Conservation (phyloP, 1,140 invertebrate genomes). For the Drosophila cardini region DNA sequence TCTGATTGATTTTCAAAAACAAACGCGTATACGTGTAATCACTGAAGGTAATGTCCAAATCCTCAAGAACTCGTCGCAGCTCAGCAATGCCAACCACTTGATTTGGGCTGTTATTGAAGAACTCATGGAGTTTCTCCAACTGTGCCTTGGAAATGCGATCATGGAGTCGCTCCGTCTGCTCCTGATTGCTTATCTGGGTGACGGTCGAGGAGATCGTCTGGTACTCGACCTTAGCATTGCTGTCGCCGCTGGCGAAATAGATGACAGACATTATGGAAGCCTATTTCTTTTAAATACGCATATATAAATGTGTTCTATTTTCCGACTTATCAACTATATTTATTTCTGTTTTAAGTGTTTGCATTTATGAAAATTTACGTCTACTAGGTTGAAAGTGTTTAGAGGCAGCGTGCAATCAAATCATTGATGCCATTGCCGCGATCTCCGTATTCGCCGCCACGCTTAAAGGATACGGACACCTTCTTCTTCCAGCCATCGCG, state of each 20-base stretch:
- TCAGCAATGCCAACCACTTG: conserved; percentile 46
- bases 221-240: conserved; percentile 54
- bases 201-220: conserved; percentile 64
- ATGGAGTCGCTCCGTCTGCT: conserved; percentile 65
- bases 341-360: conserved; percentile 37
- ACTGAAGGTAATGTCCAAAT: conserved; percentile 54
- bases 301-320: conserved; percentile 13
- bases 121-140: conserved; percentile 52
- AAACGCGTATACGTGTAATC: conserved; percentile 67
- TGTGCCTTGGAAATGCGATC: conserved; percentile 60
- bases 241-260: conserved; percentile 39
- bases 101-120: conserved; percentile 27
- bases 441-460: conserved; percentile 83
- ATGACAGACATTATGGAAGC: conserved; percentile 41
- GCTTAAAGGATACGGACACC: conserved; percentile 73
- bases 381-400: conserved; percentile 58
- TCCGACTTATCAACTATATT: conserved; percentile 40
- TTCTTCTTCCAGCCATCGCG: conserved; percentile 82
- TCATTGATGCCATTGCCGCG: conserved; percentile 76
- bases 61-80: conserved; percentile 46
- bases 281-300: background rate
- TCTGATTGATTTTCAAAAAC: conserved; percentile 85
- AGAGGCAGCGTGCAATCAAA: conserved; percentile 74
- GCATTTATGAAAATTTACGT: conserved; percentile 32
- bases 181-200: conserved; percentile 21